Conservation (phyloP, 2,113 vertebrate genomes). For the Periophthalmodon schlosseri region DNA sequence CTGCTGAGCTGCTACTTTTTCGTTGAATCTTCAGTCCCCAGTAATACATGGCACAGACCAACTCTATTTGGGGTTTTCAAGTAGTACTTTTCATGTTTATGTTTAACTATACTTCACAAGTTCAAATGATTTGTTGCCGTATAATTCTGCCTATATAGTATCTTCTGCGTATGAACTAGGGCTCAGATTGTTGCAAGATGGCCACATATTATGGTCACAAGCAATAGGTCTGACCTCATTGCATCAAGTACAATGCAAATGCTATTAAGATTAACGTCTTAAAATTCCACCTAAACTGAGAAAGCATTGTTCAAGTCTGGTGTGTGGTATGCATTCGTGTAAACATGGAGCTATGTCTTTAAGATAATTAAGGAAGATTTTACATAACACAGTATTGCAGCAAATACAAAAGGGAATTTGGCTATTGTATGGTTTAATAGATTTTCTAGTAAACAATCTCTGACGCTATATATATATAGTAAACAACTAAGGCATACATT, state of each 20-base stretch:
- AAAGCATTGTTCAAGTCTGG: constrained; percentile 33
- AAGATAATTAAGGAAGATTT: neutral
- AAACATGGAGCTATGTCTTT: constrained; percentile 22
- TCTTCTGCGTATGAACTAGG: constrained; percentile 31
- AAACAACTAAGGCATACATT: no score
- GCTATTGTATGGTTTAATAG: neutral
- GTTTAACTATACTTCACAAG: constrained; percentile 52
- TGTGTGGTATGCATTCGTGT: constrained; percentile 19
- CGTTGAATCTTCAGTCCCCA: constrained; percentile 55
- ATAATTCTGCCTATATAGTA: constrained; percentile 27
- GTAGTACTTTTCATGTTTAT: constrained; percentile 8
- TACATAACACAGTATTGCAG: neutral
- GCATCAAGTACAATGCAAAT: constrained; percentile 39
- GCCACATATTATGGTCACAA: no score
- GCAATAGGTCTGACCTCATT: constrained; percentile 17
- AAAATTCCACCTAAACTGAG: constrained; percentile 50
- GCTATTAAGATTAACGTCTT: constrained; percentile 45
- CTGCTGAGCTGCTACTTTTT: constrained; percentile 57
- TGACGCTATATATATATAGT: no score
- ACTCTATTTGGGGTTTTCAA: constrained; percentile 33
- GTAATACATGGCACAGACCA: constrained; percentile 32
- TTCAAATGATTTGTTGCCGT: constrained; percentile 51
- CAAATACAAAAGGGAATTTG: neutral
- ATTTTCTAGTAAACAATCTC: neutral
- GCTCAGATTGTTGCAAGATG: neutral